A percentile compares a stretch with the other conserved stretches of the same genome.
Evolutionary conservation across 2,888 invertebrate species (phyloP).

Genomic region (Melanchra persicariae): DNA sequence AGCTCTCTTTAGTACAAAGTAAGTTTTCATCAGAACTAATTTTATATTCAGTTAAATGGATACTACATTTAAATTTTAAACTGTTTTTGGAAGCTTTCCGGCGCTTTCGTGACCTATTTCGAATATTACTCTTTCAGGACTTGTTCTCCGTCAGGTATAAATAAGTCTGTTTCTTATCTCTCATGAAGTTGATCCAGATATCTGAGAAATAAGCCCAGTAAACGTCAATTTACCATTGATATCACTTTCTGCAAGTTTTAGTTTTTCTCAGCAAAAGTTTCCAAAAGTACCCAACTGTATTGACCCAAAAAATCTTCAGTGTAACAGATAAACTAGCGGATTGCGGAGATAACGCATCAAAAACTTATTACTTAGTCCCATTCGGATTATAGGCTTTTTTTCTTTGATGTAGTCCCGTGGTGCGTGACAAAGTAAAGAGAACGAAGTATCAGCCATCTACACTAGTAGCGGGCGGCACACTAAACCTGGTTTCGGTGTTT

Average conservation of each 20-base stretch:
- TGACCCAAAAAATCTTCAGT: conserved; percentile 60
- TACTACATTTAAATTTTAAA: conserved; percentile 49
- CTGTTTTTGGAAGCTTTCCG: conserved; percentile 35
- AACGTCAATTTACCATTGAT: conserved; percentile 46
- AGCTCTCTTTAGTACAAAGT: conserved; percentile 45
- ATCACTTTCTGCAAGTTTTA: conserved; percentile 46
- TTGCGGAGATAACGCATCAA: conserved; percentile 72
- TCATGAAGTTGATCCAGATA: conserved; percentile 10
- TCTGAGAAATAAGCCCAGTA: conserved; percentile 42
- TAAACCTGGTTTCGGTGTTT: conserved; percentile 48
- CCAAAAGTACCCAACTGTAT: conserved; percentile 45
- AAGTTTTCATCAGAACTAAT: conserved; percentile 43
- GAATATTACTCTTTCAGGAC: conserved; percentile 22
- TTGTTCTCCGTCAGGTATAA: conserved; percentile 5
- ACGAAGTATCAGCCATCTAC: conserved; percentile 70
- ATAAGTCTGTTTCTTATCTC: conserved; percentile 28
- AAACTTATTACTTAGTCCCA: conserved; percentile 78
- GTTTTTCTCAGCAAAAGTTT: conserved; percentile 54
- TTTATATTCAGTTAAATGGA: conserved; percentile 46
- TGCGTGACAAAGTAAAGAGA: conserved; percentile 71
- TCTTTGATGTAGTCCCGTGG: conserved; percentile 75
- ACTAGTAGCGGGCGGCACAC: conserved; percentile 57
- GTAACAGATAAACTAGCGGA: conserved; percentile 65
- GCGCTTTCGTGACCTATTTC: conserved; percentile 39
- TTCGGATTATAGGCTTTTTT: conserved; percentile 72